A percentile compares a stretch with the other conserved stretches of the same genome.
These are phyloP conservation scores for Esox lucius DNA, from an alignment of 2,797 vertebrate genomes.

Conservation along the genomic window DNA sequence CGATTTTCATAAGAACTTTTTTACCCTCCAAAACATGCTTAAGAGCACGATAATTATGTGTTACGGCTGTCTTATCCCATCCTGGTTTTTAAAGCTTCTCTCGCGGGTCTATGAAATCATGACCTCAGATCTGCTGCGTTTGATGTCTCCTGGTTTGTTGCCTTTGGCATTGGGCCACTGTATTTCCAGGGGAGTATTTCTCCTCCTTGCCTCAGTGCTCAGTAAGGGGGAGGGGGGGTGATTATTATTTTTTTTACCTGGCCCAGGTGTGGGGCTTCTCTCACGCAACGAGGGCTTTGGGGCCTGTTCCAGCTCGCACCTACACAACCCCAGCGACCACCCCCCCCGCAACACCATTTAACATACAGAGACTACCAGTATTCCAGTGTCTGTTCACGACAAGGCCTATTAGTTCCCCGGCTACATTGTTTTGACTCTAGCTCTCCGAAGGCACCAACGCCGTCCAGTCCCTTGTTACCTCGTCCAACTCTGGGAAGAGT, in stretches of 20 bases:
- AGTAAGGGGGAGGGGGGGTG: conserved; percentile 6
- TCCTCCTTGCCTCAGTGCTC: conserved; percentile 38
- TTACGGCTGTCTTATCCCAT: too few species aligned
- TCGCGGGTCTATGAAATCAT: conserved; percentile 44
- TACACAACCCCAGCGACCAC: neutral
- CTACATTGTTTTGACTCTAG: conserved; percentile 13
- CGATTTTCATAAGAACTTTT: conserved; percentile 6
- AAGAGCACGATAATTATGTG: conserved; percentile 26
- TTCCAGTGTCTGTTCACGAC: conserved; percentile 22
- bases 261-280: conserved; percentile 61
- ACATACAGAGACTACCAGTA: conserved; percentile 37
- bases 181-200: conserved; percentile 43
- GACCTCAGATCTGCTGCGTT: conserved; percentile 49
- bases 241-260: conserved; percentile 44
- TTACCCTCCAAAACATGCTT: conserved; percentile 4
- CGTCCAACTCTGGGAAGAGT: neutral
- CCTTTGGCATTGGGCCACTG: conserved; percentile 59
- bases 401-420: neutral
- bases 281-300: conserved; percentile 61
- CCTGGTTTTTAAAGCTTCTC: conserved; percentile 26
- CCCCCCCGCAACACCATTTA: conserved; percentile 1
- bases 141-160: conserved; percentile 55
- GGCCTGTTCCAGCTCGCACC: conserved; percentile 58
- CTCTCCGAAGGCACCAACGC: conserved; percentile 8
- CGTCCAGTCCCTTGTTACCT: conserved; percentile 10